phyloP scores from a whole-genome alignment of 2,888 invertebrate species.

The Venusia cambrica region DNA sequence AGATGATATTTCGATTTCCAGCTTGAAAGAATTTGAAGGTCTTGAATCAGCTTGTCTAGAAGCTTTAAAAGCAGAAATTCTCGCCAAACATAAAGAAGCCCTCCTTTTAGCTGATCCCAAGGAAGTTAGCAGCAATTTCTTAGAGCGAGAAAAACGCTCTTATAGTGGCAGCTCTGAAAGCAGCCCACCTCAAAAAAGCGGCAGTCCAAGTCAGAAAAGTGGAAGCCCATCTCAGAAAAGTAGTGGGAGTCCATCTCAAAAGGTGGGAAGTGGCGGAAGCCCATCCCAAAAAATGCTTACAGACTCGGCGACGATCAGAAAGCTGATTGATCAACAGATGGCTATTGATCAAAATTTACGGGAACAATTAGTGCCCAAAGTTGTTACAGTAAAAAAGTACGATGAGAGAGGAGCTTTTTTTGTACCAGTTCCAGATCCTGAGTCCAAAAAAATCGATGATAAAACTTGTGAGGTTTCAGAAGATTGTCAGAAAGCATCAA shows the following conservation, averaged over 20 bases:
- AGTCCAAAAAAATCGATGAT: slow-evolving; percentile 31
- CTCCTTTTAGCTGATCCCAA: slow-evolving; percentile 83
- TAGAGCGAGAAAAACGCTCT: slow-evolving; percentile 74
- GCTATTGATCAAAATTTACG: slow-evolving; percentile 66
- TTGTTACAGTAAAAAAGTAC: slow-evolving; percentile 71
- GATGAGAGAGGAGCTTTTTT: slow-evolving; percentile 75
- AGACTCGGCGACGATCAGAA: slow-evolving; percentile 72
- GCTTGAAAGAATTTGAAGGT: slow-evolving; percentile 95
- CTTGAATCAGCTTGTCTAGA: slow-evolving; percentile 93
- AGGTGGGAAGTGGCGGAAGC: slow-evolving; percentile 67
- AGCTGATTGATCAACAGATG: slow-evolving; percentile 74
- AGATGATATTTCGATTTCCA: slow-evolving; percentile 92
- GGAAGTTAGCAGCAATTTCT: slow-evolving; percentile 68
- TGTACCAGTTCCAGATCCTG: slow-evolving; percentile 60
- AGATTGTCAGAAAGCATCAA: slow-evolving; percentile 64
- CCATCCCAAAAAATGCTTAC: slow-evolving; percentile 71
- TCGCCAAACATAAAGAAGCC: slow-evolving; percentile 92
- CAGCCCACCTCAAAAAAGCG: slow-evolving; percentile 78
- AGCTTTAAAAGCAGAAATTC: slow-evolving; percentile 90
- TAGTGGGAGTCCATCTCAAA: slow-evolving; percentile 71
- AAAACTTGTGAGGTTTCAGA: slow-evolving; percentile 54
- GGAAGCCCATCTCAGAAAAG: slow-evolving; percentile 73
- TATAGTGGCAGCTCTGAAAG: slow-evolving; percentile 82
- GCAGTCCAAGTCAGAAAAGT: slow-evolving; percentile 68
- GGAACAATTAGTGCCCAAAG: slow-evolving; percentile 61